Percentiles rank a stretch among this genome's conserved stretches.
Evolutionary conservation across 2,888 invertebrate species (phyloP).

Genomic region (Dusona sp.): DNA sequence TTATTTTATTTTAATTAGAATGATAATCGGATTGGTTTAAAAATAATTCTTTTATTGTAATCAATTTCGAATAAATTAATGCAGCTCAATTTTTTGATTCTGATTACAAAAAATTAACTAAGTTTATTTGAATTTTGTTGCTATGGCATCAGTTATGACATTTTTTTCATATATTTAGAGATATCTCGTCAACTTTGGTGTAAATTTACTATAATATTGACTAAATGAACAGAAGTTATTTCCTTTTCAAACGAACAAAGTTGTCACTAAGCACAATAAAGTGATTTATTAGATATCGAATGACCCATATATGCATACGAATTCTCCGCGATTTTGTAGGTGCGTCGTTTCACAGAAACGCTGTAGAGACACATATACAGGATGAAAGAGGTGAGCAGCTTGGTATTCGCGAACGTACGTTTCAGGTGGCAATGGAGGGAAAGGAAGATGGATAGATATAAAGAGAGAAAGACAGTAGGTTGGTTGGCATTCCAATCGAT

Average conservation of each 20-base stretch:
- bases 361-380: conserved; percentile 10
- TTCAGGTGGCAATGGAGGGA: conserved; percentile 43
- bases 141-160: neutral
- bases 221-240: neutral
- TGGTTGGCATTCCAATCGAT: conserved; percentile 51
- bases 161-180: neutral
- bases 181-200: neutral
- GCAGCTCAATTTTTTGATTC: no score
- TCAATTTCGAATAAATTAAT: no score
- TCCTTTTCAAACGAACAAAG: neutral
- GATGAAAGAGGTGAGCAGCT: neutral
- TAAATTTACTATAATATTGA: neutral
- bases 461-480: conserved; percentile 20
- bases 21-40: no score
- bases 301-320: neutral
- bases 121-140: no score
- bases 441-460: conserved; percentile 27
- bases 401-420: conserved; percentile 40
- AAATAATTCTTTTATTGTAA: no score
- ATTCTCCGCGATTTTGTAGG: neutral
- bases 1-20: no score
- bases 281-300: neutral
- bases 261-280: neutral
- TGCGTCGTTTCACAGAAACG: conserved; percentile 4
- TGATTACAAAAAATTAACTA: no score